Conservation (phyloP, 2,888 invertebrate species). For the Tolmerus cingulatus region DNA sequence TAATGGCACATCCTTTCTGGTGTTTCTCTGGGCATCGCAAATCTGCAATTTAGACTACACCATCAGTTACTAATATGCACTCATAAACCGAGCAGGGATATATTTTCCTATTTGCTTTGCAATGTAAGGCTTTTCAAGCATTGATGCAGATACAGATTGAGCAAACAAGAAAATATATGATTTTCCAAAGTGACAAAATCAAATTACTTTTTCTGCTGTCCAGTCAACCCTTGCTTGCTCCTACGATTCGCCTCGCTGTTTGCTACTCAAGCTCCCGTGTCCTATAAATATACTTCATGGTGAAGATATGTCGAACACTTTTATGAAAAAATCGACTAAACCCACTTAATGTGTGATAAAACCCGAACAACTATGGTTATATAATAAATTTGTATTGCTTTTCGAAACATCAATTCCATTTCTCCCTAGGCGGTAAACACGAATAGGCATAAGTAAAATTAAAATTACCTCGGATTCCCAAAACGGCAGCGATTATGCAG, state of each 20-base stretch:
- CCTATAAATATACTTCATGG: conserved; percentile 37
- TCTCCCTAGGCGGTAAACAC: background rate
- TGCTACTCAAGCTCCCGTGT: background rate
- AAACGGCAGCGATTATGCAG: background rate
- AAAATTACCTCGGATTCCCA: background rate
- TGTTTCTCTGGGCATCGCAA: conserved; percentile 17
- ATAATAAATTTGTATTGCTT: conserved; percentile 6
- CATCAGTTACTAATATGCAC: conserved; percentile 16
- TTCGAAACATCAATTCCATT: conserved; percentile 38
- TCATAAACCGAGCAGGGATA: background rate
- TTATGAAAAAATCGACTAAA: conserved; percentile 25
- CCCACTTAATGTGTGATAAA: conserved; percentile 11
- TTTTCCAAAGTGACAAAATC: conserved; percentile 20
- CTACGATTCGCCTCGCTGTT: background rate
- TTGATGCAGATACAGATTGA: background rate
- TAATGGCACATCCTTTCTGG: background rate
- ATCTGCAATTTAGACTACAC: conserved; percentile 38
- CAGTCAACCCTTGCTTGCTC: background rate
- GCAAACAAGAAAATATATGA: conserved; percentile 36
- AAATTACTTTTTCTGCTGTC: conserved; percentile 37
- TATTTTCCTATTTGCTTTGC: conserved; percentile 30
- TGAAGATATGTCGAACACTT: conserved; percentile 26
- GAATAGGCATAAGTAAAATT: background rate
- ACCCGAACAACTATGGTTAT: conserved; percentile 11
- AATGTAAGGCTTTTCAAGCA: background rate